Percentiles rank a stretch among this genome's conserved stretches.
Conservation (phyloP, 2,888 invertebrate genomes). For the Watsonalla binaria region DNA sequence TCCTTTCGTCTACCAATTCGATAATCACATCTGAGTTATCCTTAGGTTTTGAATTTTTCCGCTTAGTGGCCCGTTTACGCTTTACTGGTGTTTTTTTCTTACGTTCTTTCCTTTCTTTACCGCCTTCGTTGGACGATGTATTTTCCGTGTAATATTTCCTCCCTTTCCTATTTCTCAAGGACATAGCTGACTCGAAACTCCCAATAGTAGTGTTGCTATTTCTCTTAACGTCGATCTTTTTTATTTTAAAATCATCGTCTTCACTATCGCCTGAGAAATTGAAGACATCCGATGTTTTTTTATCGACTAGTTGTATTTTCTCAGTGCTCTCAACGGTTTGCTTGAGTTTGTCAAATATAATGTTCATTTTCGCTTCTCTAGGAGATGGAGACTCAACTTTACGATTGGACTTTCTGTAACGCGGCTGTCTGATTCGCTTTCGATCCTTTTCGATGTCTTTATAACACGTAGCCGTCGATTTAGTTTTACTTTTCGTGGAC, state of each 20-base stretch:
- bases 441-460: slow-evolving; percentile 54
- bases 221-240: slow-evolving; percentile 31
- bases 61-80: slow-evolving; percentile 17
- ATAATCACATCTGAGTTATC: slow-evolving; percentile 9
- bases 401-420: slow-evolving; percentile 24
- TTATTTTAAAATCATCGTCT: slow-evolving; percentile 48
- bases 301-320: slow-evolving; percentile 33
- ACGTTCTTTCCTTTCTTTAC: slow-evolving; percentile 4
- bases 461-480: slow-evolving; percentile 41
- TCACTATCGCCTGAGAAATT: slow-evolving; percentile 63
- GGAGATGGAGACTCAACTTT: slow-evolving; percentile 33
- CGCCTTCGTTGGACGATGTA: slow-evolving; percentile 25
- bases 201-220: slow-evolving; percentile 26
- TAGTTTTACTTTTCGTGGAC: slow-evolving; percentile 17
- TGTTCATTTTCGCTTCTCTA: slow-evolving; percentile 39
- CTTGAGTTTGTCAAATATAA: slow-evolving; percentile 51
- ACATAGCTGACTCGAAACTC: slow-evolving; percentile 25
- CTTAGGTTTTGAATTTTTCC: slow-evolving; percentile 5
- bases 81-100: slow-evolving; percentile 14
- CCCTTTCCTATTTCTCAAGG: slow-evolving; percentile 18
- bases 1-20: slow-evolving; percentile 48
- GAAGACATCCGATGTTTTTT: slow-evolving; percentile 34
- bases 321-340: slow-evolving; percentile 35
- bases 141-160: slow-evolving; percentile 22
- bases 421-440: slow-evolving; percentile 28